Conservation (phyloP, 2,888 invertebrate species). For the Dysmachus trigonus region DNA sequence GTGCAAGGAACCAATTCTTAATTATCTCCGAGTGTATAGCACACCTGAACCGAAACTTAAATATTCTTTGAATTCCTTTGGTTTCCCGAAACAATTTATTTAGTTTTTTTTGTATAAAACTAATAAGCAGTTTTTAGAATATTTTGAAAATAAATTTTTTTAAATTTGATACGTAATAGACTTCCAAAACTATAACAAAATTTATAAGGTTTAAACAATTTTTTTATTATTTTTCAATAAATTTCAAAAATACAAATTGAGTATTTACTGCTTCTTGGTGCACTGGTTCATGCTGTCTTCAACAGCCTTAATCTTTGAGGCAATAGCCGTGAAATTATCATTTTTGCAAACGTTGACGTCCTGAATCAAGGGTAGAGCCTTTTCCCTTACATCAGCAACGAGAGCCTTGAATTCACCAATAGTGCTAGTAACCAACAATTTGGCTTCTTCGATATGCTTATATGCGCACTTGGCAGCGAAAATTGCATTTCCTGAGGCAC, state of each 20-base stretch:
- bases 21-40: no score
- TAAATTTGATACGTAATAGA: background rate
- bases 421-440: background rate
- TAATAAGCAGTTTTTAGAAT: no score
- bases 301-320: background rate
- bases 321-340: background rate
- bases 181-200: background rate
- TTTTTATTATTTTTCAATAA: background rate
- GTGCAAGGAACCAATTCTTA: no score
- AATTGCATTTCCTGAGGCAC: background rate
- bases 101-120: no score
- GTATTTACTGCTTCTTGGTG: background rate
- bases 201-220: background rate
- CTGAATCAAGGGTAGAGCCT: background rate
- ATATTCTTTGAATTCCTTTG: no score
- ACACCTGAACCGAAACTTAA: no score
- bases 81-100: no score
- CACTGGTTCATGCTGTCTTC: background rate
- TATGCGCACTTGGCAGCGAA: constrained; percentile 1
- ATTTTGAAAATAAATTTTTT: no score
- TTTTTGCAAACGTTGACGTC: background rate
- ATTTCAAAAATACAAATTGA: background rate
- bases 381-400: background rate
- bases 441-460: background rate
- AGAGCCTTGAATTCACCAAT: background rate